Percentiles rank a stretch among this genome's conserved stretches.
These are phyloP conservation scores for Desmodus rotundus DNA, from an alignment of 2,113 vertebrate species.

Conservation along the genomic window DNA sequence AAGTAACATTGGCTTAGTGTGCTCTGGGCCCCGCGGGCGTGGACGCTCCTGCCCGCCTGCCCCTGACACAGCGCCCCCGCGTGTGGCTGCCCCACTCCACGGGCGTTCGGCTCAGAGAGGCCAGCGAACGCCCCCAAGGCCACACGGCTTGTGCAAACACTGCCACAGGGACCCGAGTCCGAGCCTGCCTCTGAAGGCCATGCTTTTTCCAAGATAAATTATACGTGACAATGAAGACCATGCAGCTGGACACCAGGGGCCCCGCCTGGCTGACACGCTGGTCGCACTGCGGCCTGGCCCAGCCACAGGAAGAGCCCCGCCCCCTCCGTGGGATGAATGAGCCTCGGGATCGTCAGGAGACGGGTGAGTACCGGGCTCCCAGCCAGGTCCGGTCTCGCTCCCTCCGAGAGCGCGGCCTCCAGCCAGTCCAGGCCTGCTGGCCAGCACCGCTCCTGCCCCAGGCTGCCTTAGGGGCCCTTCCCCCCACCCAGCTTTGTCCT, in stretches of 20 bases:
- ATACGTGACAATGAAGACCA: neutral
- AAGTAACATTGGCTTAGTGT: neutral
- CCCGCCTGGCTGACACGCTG: neutral
- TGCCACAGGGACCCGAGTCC: neutral
- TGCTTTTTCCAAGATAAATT: neutral
- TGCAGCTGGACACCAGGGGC: neutral
- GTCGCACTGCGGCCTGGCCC: neutral
- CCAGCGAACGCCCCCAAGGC: neutral
- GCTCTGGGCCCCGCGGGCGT: neutral
- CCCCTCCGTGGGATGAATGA: neutral
- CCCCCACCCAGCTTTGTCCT: slow-evolving; percentile 27
- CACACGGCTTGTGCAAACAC: neutral
- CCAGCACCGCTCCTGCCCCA: neutral
- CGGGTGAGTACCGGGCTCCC: neutral
- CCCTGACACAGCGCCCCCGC: neutral
- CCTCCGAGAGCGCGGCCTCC: neutral
- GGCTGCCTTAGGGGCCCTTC: neutral
- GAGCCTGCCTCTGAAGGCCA: neutral
- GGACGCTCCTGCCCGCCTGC: neutral
- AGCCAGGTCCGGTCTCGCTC: slow-evolving; percentile 3
- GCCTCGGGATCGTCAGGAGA: neutral
- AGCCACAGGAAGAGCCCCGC: neutral
- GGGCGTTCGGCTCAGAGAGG: neutral
- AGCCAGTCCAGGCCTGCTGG: slow-evolving; percentile 19
- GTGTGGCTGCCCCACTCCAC: rapidly evolving